phyloP scores from a whole-genome alignment of 1,140 invertebrate genomes.

The Drosophila pseudoobscura region DNA sequence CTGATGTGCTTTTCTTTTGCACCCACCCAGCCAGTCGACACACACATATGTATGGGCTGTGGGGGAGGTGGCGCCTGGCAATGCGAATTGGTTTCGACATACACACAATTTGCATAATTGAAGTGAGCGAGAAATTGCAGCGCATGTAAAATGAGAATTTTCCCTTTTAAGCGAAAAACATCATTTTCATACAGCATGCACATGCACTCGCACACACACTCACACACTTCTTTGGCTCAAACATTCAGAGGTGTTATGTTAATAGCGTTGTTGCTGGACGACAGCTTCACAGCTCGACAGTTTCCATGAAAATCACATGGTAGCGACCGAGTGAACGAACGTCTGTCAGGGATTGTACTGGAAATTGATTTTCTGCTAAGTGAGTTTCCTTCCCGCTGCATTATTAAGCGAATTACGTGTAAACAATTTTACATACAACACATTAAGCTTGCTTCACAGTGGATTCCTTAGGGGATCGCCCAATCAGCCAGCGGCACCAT shows the following conservation, averaged over 20 bases:
- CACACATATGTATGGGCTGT: conserved; percentile 1
- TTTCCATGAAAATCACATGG: too few relatives aligned
- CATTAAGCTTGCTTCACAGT: conserved; percentile 6
- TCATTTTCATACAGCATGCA: conserved; percentile 47
- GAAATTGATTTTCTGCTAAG: conserved; percentile 67
- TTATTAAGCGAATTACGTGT: conserved; percentile 66
- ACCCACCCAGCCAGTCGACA: conserved; percentile 6
- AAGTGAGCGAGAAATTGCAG: conserved; percentile 79
- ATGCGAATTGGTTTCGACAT: conserved; percentile 75
- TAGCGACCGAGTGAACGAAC: conserved; percentile 13
- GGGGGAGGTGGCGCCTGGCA: conserved; percentile 41
- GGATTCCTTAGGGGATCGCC: background rate
- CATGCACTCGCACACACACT: conserved; percentile 10
- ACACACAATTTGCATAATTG: conserved; percentile 80
- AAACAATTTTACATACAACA: conserved; percentile 49
- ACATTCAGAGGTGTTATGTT: conserved; percentile 47
- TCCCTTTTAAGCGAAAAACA: conserved; percentile 66
- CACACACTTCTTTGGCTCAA: background rate
- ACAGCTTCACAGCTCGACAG: too few relatives aligned
- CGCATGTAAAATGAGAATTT: conserved; percentile 75
- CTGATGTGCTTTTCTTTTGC: conserved; percentile 60
- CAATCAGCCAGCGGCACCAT: too few relatives aligned
- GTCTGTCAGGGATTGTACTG: conserved; percentile 60
- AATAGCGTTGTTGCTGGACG: conserved; percentile 23
- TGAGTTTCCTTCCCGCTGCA: conserved; percentile 37